These are phyloP conservation scores for Odontothrips loti DNA, from an alignment of 2,888 invertebrate genomes.

Conservation along the genomic window DNA sequence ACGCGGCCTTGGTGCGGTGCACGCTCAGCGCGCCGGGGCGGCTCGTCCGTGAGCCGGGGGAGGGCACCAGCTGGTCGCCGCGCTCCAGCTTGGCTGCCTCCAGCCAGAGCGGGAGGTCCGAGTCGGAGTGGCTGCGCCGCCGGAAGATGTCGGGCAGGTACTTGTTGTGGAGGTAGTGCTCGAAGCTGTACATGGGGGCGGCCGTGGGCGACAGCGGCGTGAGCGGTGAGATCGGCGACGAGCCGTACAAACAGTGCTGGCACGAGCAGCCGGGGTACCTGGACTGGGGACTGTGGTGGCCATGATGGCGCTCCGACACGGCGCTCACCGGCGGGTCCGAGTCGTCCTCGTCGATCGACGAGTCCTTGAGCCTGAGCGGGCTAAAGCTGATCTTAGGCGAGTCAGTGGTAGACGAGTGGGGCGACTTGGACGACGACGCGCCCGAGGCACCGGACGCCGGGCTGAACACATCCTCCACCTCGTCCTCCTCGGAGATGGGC, in stretches of 20 bases:
- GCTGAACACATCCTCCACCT: constrained; percentile 58
- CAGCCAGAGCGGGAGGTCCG: constrained; percentile 57
- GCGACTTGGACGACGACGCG: constrained; percentile 52
- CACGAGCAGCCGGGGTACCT: constrained; percentile 45
- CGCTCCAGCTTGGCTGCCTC: constrained; percentile 48
- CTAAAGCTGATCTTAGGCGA: constrained; percentile 55
- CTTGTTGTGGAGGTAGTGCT: constrained; percentile 60
- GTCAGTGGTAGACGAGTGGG: constrained; percentile 53
- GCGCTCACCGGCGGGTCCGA: constrained; percentile 39
- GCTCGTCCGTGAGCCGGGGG: constrained; percentile 44
- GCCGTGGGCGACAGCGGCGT: constrained; percentile 51
- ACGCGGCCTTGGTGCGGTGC: constrained; percentile 48
- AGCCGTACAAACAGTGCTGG: constrained; percentile 48
- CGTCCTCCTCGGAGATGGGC: constrained; percentile 48
- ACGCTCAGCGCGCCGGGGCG: constrained; percentile 34
- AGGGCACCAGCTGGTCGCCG: constrained; percentile 39
- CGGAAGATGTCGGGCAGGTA: constrained; percentile 60
- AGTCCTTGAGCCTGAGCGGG: constrained; percentile 53
- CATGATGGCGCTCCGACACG: constrained; percentile 38
- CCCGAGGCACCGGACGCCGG: constrained; percentile 46
- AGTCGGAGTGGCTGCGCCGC: constrained; percentile 62
- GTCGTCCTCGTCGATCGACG: constrained; percentile 45
- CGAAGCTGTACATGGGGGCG: constrained; percentile 56
- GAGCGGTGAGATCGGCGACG: constrained; percentile 55
- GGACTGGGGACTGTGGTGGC: constrained; percentile 38